phyloP scores from a whole-genome alignment of 30 jellyfish, hydroid and myxozoan species.

The Chironex yamaguchii region DNA sequence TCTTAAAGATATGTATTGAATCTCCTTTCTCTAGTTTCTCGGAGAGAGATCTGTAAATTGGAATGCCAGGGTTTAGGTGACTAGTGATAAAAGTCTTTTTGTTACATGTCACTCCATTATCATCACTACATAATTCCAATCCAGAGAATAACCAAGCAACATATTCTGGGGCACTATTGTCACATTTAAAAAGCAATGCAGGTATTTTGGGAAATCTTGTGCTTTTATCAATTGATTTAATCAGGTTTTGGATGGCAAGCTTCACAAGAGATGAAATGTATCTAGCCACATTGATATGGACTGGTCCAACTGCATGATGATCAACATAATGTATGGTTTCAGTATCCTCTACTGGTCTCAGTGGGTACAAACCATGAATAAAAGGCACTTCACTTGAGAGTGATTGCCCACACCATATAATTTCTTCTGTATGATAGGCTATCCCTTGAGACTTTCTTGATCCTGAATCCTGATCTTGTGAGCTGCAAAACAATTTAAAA shows the following conservation, averaged over 20 bases:
- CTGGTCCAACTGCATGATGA: neutral
- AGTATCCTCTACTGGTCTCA: neutral
- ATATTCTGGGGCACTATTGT: constrained; percentile 28
- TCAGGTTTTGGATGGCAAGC: neutral
- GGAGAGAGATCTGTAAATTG: neutral
- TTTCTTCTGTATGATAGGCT: neutral
- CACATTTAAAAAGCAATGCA: constrained; percentile 63
- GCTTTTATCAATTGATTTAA: neutral
- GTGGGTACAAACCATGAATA: neutral
- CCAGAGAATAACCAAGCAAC: constrained; percentile 57
- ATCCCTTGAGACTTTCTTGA: too few relatives aligned
- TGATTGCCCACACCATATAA: neutral
- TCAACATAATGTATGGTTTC: neutral
- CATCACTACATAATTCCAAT: constrained; percentile 12
- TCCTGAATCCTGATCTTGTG: too few relatives aligned
- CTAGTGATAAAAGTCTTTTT: constrained; percentile 24
- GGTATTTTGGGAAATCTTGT: neutral
- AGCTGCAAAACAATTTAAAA: too few relatives aligned
- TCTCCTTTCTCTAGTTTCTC: neutral
- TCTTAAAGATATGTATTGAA: neutral
- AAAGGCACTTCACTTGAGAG: neutral
- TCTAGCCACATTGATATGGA: neutral
- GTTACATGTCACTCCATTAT: constrained; percentile 9
- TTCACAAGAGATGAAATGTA: neutral
- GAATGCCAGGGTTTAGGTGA: constrained; percentile 5